Conservation (phyloP, 2,797 vertebrate species). For the Lacerta viridis region DNA sequence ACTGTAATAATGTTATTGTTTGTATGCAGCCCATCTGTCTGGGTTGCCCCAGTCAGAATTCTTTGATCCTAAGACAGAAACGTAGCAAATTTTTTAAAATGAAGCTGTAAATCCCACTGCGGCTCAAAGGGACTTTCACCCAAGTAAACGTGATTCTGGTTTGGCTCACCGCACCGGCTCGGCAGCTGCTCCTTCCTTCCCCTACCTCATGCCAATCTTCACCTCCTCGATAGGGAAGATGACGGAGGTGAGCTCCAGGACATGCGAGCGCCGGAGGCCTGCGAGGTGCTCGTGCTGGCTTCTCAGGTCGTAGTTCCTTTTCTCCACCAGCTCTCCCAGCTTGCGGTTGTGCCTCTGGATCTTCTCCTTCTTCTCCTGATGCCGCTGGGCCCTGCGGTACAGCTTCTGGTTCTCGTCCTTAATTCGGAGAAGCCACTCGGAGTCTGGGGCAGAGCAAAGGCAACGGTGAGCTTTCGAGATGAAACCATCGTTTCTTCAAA, state of each 20-base stretch:
- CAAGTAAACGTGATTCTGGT: background rate
- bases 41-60: no score
- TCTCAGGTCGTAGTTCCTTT: slow-evolving; percentile 84
- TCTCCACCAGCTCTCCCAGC: slow-evolving; percentile 90
- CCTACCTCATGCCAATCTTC: slow-evolving; percentile 90
- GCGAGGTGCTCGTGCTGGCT: slow-evolving; percentile 86
- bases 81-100: background rate
- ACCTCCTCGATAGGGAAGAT: slow-evolving; percentile 95
- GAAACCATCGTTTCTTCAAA: background rate
- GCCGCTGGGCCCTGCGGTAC: slow-evolving; percentile 90
- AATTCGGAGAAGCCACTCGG: slow-evolving; percentile 86
- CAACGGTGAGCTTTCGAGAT: background rate
- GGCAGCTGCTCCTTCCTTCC: background rate
- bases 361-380: slow-evolving; percentile 95
- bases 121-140: background rate
- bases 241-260: slow-evolving; percentile 91
- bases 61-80: no score
- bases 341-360: slow-evolving; percentile 92
- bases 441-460: slow-evolving; percentile 78
- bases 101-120: background rate
- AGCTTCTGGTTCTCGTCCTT: slow-evolving; percentile 93
- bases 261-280: slow-evolving; percentile 83
- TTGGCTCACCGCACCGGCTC: background rate
- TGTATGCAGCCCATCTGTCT: no score
- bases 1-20: no score